Base-by-base conservation (phyloP, 1,140 invertebrate genomes). In the Drosophila sp. region DNA sequence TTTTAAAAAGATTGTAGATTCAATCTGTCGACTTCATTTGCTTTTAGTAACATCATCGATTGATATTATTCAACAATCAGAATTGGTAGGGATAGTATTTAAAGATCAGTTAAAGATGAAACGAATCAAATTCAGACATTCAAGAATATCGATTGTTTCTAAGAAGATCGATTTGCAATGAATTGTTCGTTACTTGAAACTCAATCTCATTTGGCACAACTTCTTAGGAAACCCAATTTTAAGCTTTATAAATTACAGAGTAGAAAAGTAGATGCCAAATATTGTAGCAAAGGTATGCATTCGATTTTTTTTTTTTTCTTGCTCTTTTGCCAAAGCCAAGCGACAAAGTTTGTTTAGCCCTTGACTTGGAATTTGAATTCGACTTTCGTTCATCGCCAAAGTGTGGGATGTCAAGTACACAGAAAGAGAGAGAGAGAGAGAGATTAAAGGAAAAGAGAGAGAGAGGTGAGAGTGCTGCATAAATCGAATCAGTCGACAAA, bases 271-370 rank as follows among this genome's bases (percentile, higher is more conserved):
- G 18, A 2, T 16, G 13, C 32, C n/a, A 32, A 70, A 69, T 38
- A 16, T 45, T 54, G 16, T 32, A n/a, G 18, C 4, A n/a, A 58
- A 27, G 45, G n/a, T 57, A 48, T 48, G 9, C 29, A 51, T 11
- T 53, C 2, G n/a, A 2, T 41, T 9, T 13, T 27, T 21, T 14
- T 56, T 38, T 36, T 70, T 38, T 51, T 66, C 74, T 63, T 71
- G 62, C 65, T 65, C 64, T 80, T 81, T 76, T 67, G 64, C 46
- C 59, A 29, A 11, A n/a, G 62, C 36, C 38, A 45, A 18, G 82
- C 65, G 59, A 63, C 78, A 87, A 87, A 78, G 82, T 86, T 86
- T 86, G 82, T 82, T 86, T 78, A 86, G 83, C 75, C 72, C 82
- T 86, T 81, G 82, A 86, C 82, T 86, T 87, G 71, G 51, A 86